These are phyloP conservation scores for Axea sp. DNA, from an alignment of 2,888 invertebrate genomes.

Conservation along the genomic window DNA sequence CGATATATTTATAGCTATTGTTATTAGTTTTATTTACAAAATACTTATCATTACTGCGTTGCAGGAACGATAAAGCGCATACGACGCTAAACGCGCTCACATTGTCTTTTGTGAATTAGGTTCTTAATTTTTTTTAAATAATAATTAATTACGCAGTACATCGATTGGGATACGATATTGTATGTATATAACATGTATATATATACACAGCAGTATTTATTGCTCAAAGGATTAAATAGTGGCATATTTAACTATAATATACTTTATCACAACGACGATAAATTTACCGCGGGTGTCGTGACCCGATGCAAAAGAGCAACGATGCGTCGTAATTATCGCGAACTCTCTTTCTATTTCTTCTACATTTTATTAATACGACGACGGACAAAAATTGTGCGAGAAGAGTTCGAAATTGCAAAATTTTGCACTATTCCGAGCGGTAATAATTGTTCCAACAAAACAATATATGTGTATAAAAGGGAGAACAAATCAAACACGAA, in stretches of 20 bases:
- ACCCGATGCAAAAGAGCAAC: slow-evolving; percentile 67
- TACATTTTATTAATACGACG: slow-evolving; percentile 56
- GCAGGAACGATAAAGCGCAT: slow-evolving; percentile 56
- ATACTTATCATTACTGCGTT: slow-evolving; percentile 51
- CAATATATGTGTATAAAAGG: slow-evolving; percentile 12
- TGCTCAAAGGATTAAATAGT: slow-evolving; percentile 78
- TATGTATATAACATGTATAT: slow-evolving; percentile 69
- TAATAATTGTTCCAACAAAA: slow-evolving; percentile 17
- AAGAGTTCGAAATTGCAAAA: slow-evolving; percentile 35
- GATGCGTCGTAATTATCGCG: slow-evolving; percentile 59
- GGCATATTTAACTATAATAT: slow-evolving; percentile 74
- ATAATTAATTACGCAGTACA: slow-evolving; percentile 73
- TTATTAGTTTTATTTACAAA: slow-evolving; percentile 59
- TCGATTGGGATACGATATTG: slow-evolving; percentile 69
- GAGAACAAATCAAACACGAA: slow-evolving; percentile 12
- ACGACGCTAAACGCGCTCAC: slow-evolving; percentile 29
- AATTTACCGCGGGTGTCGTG: slow-evolving; percentile 71
- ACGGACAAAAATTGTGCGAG: slow-evolving; percentile 52
- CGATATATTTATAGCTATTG: slow-evolving; percentile 56
- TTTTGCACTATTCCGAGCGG: slow-evolving; percentile 26
- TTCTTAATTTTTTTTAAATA: slow-evolving; percentile 42
- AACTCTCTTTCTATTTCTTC: slow-evolving; percentile 58
- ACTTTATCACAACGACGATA: slow-evolving; percentile 79
- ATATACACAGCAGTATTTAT: slow-evolving; percentile 77
- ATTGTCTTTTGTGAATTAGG: slow-evolving; percentile 25